These are phyloP conservation scores for Coracias cyanogaster DNA, from an alignment of 2,797 vertebrate genomes.

Conservation along the genomic window DNA sequence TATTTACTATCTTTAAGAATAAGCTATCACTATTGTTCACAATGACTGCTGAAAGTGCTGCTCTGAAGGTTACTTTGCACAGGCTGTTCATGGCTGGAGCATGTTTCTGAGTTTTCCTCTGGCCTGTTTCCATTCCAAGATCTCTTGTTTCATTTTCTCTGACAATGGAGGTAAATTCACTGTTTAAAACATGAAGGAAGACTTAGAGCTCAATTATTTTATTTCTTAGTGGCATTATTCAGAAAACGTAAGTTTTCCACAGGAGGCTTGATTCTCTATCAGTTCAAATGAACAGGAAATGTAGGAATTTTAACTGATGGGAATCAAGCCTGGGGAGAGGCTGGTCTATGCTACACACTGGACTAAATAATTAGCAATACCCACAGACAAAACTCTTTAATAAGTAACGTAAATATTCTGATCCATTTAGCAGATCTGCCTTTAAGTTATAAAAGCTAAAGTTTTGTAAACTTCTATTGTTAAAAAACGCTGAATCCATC, in stretches of 20 bases:
- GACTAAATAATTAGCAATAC: not conserved
- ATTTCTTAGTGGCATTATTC: not conserved
- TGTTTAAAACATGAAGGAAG: not conserved
- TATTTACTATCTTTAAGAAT: not conserved
- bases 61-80: not conserved
- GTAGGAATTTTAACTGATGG: not conserved
- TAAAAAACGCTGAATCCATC: not conserved
- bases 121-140: not conserved
- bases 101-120: not conserved
- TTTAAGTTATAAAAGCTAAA: not conserved
- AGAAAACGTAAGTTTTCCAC: not conserved
- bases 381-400: not conserved
- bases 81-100: not conserved
- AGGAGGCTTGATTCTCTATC: not conserved
- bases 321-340: not conserved
- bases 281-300: not conserved
- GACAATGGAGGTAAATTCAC: not conserved
- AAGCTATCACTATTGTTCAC: not conserved
- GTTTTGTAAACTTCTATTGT: not conserved
- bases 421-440: not conserved
- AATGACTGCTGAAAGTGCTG: not conserved
- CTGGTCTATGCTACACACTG: not conserved
- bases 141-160: not conserved
- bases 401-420: not conserved
- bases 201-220: not conserved